A percentile compares a stretch with the other conserved stretches of the same genome.
phyloP scores from a whole-genome alignment of 2,888 invertebrate genomes.

The Agrilus biguttatus region DNA sequence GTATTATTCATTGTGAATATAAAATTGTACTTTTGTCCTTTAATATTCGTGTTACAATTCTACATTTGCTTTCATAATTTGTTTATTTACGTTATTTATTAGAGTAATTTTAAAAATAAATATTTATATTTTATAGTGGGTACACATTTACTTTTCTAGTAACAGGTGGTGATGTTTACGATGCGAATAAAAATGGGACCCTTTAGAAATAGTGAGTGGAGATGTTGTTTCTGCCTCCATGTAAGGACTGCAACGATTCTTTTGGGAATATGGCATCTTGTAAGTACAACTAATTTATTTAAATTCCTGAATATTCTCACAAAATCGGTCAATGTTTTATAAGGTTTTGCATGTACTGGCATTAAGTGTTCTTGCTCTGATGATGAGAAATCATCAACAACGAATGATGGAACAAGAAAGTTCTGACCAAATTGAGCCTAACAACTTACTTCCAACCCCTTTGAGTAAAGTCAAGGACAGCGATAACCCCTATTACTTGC shows the following conservation, averaged over 20 bases:
- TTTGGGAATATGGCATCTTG: constrained; percentile 74
- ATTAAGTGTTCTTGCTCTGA: constrained; percentile 56
- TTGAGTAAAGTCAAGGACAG: constrained; percentile 52
- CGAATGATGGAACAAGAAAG: constrained; percentile 43
- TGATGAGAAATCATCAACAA: constrained; percentile 58
- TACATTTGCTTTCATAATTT: no score
- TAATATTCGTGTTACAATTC: no score
- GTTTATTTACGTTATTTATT: no score
- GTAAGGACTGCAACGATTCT: constrained; percentile 71
- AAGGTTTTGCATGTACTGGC: constrained; percentile 66
- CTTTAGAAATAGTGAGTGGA: constrained; percentile 58
- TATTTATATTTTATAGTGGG: no score
- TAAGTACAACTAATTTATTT: constrained; percentile 31
- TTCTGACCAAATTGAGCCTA: constrained; percentile 33
- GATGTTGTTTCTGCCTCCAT: constrained; percentile 68
- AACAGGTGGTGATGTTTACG: constrained; percentile 36
- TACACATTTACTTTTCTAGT: background rate
- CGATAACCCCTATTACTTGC: constrained; percentile 38
- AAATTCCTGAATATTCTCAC: background rate
- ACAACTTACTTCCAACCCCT: constrained; percentile 48
- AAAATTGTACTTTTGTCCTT: no score
- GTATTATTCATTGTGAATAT: no score
- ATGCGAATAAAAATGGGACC: constrained; percentile 50
- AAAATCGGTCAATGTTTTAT: constrained; percentile 11
- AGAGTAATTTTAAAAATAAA: no score